phyloP scores from a whole-genome alignment of 1,140 invertebrate species.

The Sarcophaga peregrina region DNA sequence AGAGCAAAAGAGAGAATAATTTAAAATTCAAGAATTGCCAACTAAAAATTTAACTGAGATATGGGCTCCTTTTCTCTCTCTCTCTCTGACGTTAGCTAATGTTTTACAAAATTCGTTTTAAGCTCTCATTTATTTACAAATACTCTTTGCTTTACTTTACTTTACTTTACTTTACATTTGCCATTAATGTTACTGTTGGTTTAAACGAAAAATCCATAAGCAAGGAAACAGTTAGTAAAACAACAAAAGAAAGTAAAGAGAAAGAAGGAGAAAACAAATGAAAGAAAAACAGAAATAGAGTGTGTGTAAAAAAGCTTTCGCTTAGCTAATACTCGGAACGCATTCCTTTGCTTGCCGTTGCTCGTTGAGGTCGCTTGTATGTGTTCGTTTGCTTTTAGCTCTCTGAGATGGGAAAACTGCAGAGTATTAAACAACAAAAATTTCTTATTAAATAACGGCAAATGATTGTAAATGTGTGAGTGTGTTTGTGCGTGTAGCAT shows the following conservation, averaged over 20 bases:
- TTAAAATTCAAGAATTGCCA: neutral
- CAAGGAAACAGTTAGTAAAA: conserved; percentile 1
- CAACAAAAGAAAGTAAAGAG: conserved; percentile 41
- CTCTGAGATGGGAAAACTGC: too few relatives aligned
- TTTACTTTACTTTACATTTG: conserved; percentile 35
- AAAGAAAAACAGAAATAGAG: conserved; percentile 36
- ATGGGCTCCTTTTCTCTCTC: neutral
- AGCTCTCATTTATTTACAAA: too few relatives aligned
- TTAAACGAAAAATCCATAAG: conserved; percentile 41
- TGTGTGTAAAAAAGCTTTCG: neutral
- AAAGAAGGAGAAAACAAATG: conserved; percentile 33
- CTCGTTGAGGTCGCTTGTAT: too few relatives aligned
- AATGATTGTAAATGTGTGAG: too few relatives aligned
- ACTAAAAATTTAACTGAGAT: too few relatives aligned
- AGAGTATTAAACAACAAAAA: too few relatives aligned
- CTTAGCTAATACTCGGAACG: neutral
- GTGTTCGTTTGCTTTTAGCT: too few relatives aligned
- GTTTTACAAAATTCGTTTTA: too few relatives aligned
- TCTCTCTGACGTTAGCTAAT: neutral
- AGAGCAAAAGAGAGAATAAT: neutral
- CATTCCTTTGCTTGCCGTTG: too few relatives aligned
- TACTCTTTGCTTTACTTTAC: too few relatives aligned
- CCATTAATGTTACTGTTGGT: conserved; percentile 58
- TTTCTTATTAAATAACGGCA: too few relatives aligned
- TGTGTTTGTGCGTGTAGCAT: too few relatives aligned